Base-by-base conservation (phyloP, 2,113 vertebrate species). In the Perccottus glenii region DNA sequence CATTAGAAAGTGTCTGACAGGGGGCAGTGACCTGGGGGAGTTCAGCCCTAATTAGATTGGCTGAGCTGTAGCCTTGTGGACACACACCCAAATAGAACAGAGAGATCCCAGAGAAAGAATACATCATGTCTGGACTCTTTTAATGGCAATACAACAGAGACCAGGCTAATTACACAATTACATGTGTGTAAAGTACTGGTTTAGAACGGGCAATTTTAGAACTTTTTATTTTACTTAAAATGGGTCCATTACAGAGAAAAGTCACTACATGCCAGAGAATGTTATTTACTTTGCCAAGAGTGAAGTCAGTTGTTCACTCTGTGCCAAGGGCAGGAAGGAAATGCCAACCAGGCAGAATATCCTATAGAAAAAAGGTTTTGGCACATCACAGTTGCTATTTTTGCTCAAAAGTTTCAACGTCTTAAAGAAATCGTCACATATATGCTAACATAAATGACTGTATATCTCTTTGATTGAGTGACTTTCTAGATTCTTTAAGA, bases 1-100 rank as follows among this genome's bases (percentile, higher is more conserved):
- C 66, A 89, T 89, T 92, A 88, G 59, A 81, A 92, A 52, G 57
- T 90, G 86, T 87, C 82, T 92, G 88, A 91, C 89, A 75, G 82
- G 60, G 78, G 57, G 0, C 19, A 77, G 81, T 80, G 59, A 82
- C 86, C 81, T 70, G 78, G 74, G 93, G 55, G 86, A 88, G 81
- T 74, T 85, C 59, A 78, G 16, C 45, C 71, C 57, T 92, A 93
- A 93, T 88, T 66, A 78, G 75, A 92, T 90, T 88, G 87, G 88
- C 87, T 73, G 60, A 44, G 15, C 16, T 11, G 42, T 6, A 11
- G 14, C 4, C 19, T 36, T 5, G 43, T 19, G 10, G 9, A 43
- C 35, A 35, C 5, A 50, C 3, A 67, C 12, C 19, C 47, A 64
- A 27, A 3, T 71, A 63, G 66, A 55, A 73, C 40, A 9, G 42